Evolutionary conservation across 2,113 vertebrate genomes (phyloP).

Genomic region (Leuciscus idus): DNA sequence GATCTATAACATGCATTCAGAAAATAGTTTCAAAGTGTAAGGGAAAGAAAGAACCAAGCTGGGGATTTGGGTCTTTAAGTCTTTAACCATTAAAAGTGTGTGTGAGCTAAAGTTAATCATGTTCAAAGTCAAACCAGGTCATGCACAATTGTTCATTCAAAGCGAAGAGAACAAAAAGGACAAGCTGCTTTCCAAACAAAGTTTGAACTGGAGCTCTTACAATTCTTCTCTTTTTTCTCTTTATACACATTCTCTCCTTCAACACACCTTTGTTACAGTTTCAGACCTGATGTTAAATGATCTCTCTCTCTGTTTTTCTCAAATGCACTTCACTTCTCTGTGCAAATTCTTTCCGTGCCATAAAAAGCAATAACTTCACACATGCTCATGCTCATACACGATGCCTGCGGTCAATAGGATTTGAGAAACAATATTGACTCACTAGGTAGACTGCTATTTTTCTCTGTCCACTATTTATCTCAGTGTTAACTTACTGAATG

Average conservation of each 20-base stretch:
- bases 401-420: conserved; percentile 1
- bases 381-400: background rate
- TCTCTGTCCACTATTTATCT: conserved; percentile 9
- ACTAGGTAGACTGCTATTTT: conserved; percentile 49
- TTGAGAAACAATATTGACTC: background rate
- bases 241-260: background rate
- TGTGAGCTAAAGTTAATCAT: conserved; percentile 63
- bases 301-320: background rate
- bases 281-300: background rate
- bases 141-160: conserved; percentile 4
- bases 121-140: conserved; percentile 51
- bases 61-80: conserved; percentile 14
- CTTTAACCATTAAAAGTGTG: conserved; percentile 32
- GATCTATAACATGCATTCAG: background rate
- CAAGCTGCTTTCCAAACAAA: background rate
- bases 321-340: conserved; percentile 22
- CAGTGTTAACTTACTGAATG: conserved; percentile 62
- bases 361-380: conserved; percentile 32
- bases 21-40: background rate
- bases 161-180: background rate
- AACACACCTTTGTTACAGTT: conserved; percentile 4
- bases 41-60: background rate
- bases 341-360: conserved; percentile 6
- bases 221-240: background rate
- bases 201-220: conserved; percentile 1